Conservation (phyloP, 2,797 vertebrate genomes). For the Hozukius guyotensis region DNA sequence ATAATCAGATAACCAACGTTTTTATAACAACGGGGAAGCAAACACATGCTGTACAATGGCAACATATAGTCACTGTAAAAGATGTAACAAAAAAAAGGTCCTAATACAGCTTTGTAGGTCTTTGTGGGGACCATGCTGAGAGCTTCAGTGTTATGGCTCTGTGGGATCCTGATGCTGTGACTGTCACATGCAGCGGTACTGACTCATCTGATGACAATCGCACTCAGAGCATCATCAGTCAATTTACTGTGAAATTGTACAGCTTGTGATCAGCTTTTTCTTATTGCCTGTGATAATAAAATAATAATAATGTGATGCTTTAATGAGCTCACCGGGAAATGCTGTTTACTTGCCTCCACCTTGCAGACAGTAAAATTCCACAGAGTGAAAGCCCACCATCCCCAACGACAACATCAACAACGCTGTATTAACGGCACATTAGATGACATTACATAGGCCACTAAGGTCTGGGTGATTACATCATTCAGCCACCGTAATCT, state of each 20-base stretch:
- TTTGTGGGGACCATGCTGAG: not conserved
- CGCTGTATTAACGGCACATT: conserved; percentile 13
- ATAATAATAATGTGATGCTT: not conserved
- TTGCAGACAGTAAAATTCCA: not conserved
- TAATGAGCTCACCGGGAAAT: not conserved
- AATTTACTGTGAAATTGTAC: not conserved
- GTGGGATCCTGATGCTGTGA: not conserved
- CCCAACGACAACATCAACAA: conserved; percentile 6
- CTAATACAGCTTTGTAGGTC: not conserved
- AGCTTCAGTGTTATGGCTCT: not conserved
- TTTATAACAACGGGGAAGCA: not conserved
- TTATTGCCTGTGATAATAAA: not conserved
- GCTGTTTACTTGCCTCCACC: not conserved
- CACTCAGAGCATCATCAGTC: not conserved
- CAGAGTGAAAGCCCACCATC: not conserved
- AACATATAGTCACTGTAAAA: not conserved
- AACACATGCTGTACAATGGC: not conserved
- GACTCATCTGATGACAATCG: not conserved
- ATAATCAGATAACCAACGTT: not conserved
- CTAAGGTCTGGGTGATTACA: conserved; percentile 22
- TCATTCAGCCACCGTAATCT: conserved; percentile 26
- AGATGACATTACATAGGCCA: conserved; percentile 12
- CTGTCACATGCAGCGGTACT: not conserved
- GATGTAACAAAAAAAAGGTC: not conserved
- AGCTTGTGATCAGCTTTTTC: conserved; percentile 1